Conservation (phyloP, 2,113 vertebrate species). For the Octodon degus region DNA sequence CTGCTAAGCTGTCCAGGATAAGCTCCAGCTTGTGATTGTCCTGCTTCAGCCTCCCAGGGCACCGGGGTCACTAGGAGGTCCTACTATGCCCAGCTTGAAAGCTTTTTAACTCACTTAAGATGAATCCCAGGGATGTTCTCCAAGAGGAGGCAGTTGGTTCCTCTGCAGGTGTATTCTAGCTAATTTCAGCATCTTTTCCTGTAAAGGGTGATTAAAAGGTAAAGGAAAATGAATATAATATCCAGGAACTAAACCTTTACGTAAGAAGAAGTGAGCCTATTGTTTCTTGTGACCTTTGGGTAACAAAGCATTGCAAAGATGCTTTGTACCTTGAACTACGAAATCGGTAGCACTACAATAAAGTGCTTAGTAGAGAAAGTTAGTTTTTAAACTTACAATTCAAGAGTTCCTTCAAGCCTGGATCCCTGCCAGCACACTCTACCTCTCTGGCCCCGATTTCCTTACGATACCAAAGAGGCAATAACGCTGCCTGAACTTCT, state of each 20-base stretch:
- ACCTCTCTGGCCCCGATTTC: neutral
- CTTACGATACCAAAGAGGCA: neutral
- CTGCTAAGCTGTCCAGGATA: neutral
- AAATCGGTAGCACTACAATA: neutral
- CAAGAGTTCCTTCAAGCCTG: neutral
- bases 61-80: neutral
- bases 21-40: neutral
- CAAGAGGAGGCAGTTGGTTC: neutral
- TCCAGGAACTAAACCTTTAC: neutral
- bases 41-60: neutral
- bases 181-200: neutral
- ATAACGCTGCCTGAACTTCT: neutral
- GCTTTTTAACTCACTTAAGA: neutral
- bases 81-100: neutral
- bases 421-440: neutral
- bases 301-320: neutral
- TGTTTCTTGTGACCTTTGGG: slow-evolving; percentile 18
- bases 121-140: neutral
- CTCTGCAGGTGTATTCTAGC: neutral
- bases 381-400: neutral
- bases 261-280: neutral
- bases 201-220: neutral
- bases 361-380: neutral
- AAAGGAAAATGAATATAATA: neutral
- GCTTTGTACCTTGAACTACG: neutral